Evolutionary conservation across 2,888 invertebrate genomes (phyloP).

Genomic region (Linyphia triangularis): DNA sequence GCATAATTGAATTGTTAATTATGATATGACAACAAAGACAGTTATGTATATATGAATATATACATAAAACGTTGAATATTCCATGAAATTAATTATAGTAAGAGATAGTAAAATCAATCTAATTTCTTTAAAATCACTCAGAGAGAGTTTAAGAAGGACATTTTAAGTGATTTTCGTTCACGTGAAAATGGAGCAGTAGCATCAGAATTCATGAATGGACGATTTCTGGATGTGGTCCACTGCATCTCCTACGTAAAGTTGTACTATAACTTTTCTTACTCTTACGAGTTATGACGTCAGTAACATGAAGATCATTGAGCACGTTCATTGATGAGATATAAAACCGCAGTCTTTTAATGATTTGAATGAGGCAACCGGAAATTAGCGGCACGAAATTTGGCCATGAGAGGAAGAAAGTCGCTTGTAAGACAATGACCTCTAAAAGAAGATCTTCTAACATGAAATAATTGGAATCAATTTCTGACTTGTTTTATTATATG

Average conservation of each 20-base stretch:
- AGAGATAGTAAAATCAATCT: no score
- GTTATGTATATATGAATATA: no score
- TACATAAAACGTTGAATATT: no score
- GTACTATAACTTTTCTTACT: conserved; percentile 28
- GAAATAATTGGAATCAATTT: background rate
- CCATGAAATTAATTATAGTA: no score
- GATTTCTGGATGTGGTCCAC: conserved; percentile 7
- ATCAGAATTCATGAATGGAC: conserved; percentile 23
- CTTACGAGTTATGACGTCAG: background rate
- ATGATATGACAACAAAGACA: no score
- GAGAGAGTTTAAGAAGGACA: no score
- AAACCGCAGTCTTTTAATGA: conserved; percentile 40
- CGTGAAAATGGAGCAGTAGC: conserved; percentile 22
- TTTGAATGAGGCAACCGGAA: conserved; percentile 31
- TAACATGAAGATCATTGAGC: background rate
- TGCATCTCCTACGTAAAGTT: conserved; percentile 12
- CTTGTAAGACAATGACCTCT: conserved; percentile 15
- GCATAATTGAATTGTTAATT: no score
- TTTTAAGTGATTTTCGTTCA: background rate
- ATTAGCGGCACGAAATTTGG: conserved; percentile 23
- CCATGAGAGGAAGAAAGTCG: conserved; percentile 1
- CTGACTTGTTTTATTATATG: no score
- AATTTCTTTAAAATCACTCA: no score
- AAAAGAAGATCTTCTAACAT: background rate
- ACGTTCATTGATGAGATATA: conserved; percentile 22